A percentile compares a stretch with the other conserved stretches of the same genome.
Evolutionary conservation across 2,113 vertebrate species (phyloP).

Genomic region (Cyprinodon variegatus): DNA sequence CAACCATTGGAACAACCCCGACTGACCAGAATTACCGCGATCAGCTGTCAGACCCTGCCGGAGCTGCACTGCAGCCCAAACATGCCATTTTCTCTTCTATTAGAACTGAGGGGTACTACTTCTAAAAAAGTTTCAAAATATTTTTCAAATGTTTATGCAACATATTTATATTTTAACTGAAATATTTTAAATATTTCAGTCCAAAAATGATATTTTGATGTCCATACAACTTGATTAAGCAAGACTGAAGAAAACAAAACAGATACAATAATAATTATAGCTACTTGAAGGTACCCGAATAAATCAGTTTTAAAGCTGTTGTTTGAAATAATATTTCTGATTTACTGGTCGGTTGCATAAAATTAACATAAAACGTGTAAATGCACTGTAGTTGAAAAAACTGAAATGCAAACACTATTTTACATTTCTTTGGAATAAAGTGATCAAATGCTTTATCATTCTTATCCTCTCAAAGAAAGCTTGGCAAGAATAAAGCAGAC

Average conservation of each 20-base stretch:
- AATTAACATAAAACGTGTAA: neutral
- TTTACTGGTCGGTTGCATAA: neutral
- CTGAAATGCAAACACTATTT: slow-evolving; percentile 26
- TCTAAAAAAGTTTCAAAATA: no score
- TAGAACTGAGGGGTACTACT: neutral
- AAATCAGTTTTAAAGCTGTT: neutral
- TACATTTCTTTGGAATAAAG: slow-evolving; percentile 45
- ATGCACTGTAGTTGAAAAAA: slow-evolving; percentile 23
- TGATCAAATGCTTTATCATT: slow-evolving; percentile 36
- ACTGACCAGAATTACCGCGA: no score
- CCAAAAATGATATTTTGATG: no score
- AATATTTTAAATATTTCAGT: no score
- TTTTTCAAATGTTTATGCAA: no score
- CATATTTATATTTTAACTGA: no score
- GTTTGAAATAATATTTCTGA: neutral
- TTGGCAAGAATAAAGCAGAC: slow-evolving; percentile 45
- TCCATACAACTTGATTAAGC: no score
- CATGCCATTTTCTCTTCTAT: no score
- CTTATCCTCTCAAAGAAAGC: slow-evolving; percentile 19
- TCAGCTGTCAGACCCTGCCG: no score
- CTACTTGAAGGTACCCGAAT: neutral
- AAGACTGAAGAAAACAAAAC: no score
- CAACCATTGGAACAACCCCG: no score
- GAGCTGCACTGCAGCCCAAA: no score
- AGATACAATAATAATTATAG: neutral